Evolutionary conservation across 1,140 invertebrate species (phyloP).

Genomic region (Bombus confusus): DNA sequence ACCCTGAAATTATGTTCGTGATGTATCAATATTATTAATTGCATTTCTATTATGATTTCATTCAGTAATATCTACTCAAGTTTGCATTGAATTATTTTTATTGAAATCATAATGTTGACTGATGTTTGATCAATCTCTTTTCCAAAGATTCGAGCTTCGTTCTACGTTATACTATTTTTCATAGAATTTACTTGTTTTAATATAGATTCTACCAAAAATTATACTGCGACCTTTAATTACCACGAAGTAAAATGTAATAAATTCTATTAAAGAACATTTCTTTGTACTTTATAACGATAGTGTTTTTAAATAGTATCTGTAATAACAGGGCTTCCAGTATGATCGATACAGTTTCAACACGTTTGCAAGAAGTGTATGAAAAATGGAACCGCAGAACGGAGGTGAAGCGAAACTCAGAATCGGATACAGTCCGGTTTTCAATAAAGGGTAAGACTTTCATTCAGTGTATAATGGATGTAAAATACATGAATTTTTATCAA

Average conservation of each 20-base stretch:
- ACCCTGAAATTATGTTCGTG: conserved; percentile 9
- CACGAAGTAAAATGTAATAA: neutral
- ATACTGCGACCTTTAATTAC: neutral
- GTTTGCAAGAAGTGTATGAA: conserved; percentile 83
- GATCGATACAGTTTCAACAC: conserved; percentile 84
- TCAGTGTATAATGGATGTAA: neutral
- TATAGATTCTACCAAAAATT: neutral
- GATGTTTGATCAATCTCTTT: neutral
- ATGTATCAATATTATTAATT: neutral
- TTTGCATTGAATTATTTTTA: neutral
- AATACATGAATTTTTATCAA: neutral
- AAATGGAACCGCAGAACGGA: conserved; percentile 82
- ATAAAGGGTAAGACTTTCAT: conserved; percentile 73
- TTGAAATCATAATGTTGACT: neutral
- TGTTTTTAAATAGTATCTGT: neutral
- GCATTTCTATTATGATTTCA: neutral
- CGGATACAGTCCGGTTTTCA: conserved; percentile 75
- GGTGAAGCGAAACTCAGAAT: conserved; percentile 73
- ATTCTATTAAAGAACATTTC: neutral
- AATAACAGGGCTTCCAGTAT: conserved; percentile 83
- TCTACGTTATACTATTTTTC: neutral
- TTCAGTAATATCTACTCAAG: neutral
- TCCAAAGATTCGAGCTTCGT: neutral
- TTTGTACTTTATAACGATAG: neutral
- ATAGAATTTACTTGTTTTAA: neutral